Evolutionary conservation across 2,113 vertebrate genomes (phyloP).

Genomic region (Lepisosteus oculatus): DNA sequence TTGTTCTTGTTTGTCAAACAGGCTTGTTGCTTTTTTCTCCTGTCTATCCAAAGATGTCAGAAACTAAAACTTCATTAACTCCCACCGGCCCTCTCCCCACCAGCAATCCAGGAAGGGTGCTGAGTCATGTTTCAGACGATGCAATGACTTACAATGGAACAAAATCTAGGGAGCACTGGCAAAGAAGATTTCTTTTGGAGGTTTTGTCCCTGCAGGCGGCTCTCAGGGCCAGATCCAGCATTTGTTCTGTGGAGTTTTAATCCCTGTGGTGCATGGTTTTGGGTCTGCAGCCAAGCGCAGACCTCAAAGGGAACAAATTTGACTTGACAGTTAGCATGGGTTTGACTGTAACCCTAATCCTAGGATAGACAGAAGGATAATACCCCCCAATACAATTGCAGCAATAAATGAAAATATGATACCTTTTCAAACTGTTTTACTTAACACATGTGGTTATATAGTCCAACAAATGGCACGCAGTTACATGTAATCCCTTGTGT

Average conservation of each 20-base stretch:
- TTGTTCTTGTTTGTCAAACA: no score
- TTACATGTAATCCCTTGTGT: no score
- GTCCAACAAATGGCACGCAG: no score
- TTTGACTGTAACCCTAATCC: conserved; percentile 14
- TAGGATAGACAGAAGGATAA: conserved; percentile 3
- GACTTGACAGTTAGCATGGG: conserved; percentile 25
- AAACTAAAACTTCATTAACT: not conserved
- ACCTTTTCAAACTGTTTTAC: no score
- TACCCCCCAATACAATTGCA: no score
- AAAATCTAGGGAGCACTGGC: conserved; percentile 24
- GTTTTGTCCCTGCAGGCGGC: conserved; percentile 21
- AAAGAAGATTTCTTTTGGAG: conserved; percentile 17
- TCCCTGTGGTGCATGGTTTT: conserved; percentile 32
- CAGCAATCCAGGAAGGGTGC: conserved; percentile 11
- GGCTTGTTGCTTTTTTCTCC: no score
- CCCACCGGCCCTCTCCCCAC: not conserved
- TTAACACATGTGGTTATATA: no score
- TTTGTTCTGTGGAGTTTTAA: conserved; percentile 35
- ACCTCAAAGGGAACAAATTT: conserved; percentile 27
- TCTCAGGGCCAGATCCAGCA: conserved; percentile 24
- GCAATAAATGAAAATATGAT: no score
- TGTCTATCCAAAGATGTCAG: not conserved
- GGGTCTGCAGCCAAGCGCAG: conserved; percentile 28
- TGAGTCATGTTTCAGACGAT: conserved; percentile 19
- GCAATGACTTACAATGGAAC: conserved; percentile 30